These are phyloP conservation scores for Smutsia temminckii DNA, from an alignment of 2,797 vertebrate genomes.

Conservation along the genomic window DNA sequence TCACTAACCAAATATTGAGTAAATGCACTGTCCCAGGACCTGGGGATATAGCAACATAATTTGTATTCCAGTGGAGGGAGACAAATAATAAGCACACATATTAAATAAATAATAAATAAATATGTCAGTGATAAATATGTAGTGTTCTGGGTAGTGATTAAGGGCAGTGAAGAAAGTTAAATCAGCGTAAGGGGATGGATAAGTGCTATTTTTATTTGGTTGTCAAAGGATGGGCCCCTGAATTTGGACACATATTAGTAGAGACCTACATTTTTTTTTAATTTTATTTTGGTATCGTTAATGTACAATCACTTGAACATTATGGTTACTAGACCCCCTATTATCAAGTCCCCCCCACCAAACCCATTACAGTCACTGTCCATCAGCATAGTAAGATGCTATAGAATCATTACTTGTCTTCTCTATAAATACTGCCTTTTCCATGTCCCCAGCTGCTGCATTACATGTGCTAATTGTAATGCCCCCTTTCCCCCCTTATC, in stretches of 20 bases:
- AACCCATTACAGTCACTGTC: no score
- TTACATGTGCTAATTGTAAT: no score
- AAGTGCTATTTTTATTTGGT: not conserved
- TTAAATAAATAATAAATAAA: not conserved
- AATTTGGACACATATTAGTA: not conserved
- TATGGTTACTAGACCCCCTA: no score
- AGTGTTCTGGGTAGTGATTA: not conserved
- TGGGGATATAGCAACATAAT: not conserved
- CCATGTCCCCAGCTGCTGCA: no score
- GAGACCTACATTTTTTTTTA: not conserved
- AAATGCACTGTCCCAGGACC: not conserved
- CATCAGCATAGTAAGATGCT: no score
- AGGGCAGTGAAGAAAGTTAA: not conserved
- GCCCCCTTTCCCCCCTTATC: no score
- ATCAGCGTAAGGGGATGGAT: not conserved
- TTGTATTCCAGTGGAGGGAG: not conserved
- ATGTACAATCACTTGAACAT: no score
- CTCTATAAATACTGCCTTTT: no score
- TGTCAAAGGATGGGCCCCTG: not conserved
- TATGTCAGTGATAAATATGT: not conserved
- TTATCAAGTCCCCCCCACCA: no score
- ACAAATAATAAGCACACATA: not conserved
- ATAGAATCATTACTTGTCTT: no score
- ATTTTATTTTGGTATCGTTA: no score
- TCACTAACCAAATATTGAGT: not conserved